Percentiles rank a stretch among this genome's conserved stretches.
These are phyloP conservation scores for Zaprionus taronus DNA, from an alignment of 1,140 invertebrate genomes.

Conservation along the genomic window DNA sequence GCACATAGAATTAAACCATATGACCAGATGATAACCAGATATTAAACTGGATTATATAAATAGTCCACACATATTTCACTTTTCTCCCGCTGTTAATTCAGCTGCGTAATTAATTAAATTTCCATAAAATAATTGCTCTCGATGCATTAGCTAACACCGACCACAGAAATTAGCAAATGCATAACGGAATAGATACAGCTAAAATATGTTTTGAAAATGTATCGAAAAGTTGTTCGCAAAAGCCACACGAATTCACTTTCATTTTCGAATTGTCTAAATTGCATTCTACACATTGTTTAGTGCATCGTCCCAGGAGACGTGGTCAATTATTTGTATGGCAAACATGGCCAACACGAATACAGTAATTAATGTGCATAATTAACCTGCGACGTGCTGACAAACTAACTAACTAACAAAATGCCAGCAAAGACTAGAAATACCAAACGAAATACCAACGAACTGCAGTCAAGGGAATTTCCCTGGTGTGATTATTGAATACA, in stretches of 20 bases:
- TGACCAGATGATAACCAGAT: not conserved
- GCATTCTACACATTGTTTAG: conserved; percentile 1
- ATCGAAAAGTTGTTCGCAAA: not conserved
- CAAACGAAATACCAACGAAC: not conserved
- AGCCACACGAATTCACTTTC: not conserved
- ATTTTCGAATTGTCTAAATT: not conserved
- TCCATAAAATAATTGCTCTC: conserved; percentile 7
- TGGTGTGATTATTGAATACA: too few species aligned
- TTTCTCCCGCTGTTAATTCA: not conserved
- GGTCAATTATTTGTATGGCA: conserved; percentile 5
- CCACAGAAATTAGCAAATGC: not conserved
- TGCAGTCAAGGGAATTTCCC: too few species aligned
- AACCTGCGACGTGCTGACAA: conserved; percentile 1
- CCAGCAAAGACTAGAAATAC: not conserved
- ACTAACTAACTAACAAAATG: not conserved
- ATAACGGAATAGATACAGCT: not conserved
- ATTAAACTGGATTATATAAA: not conserved
- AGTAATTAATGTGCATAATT: not conserved
- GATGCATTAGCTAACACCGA: not conserved
- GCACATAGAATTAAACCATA: not conserved
- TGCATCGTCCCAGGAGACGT: not conserved
- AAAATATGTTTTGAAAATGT: not conserved
- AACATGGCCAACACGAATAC: not conserved
- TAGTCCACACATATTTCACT: not conserved
- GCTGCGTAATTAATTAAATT: conserved; percentile 6